phyloP scores from a whole-genome alignment of 2,888 invertebrate species.

The Heteromyza rotundicornis region DNA sequence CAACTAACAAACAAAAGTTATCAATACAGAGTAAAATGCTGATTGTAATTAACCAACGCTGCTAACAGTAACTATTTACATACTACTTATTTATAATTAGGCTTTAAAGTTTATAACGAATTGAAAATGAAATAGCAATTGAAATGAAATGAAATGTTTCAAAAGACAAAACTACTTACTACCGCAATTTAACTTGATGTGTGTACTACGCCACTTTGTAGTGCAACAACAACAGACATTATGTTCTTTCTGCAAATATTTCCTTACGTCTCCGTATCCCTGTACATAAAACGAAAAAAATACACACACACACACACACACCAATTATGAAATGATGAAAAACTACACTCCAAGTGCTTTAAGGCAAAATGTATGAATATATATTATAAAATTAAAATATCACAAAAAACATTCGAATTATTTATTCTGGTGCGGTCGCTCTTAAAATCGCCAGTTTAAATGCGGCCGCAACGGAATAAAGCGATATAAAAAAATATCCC shows the following conservation, averaged over 20 bases:
- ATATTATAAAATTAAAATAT: constrained; percentile 26
- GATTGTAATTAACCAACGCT: background rate
- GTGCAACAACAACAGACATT: constrained; percentile 29
- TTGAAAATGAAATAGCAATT: background rate
- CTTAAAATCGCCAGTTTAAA: constrained; percentile 61
- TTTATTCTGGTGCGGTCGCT: constrained; percentile 29
- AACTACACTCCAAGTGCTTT: constrained; percentile 54
- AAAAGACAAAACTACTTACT: constrained; percentile 13
- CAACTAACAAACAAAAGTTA: background rate
- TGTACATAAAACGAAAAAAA: constrained; percentile 29
- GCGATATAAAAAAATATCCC: constrained; percentile 23
- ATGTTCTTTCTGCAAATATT: constrained; percentile 36
- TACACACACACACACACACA: constrained; percentile 18
- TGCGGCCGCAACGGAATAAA: constrained; percentile 25
- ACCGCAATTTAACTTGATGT: constrained; percentile 35
- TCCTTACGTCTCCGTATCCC: constrained; percentile 31
- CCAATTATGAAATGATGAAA: too few relatives aligned
- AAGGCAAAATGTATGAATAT: constrained; percentile 41
- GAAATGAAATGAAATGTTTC: constrained; percentile 1
- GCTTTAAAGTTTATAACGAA: constrained; percentile 22
- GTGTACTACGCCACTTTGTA: constrained; percentile 47
- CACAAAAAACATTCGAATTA: constrained; percentile 51
- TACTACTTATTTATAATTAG: constrained; percentile 12
- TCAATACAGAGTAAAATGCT: background rate
- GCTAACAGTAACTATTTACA: constrained; percentile 12